These are phyloP conservation scores for Myotis findleyi DNA, from an alignment of 2,797 vertebrate species.

Conservation along the genomic window DNA sequence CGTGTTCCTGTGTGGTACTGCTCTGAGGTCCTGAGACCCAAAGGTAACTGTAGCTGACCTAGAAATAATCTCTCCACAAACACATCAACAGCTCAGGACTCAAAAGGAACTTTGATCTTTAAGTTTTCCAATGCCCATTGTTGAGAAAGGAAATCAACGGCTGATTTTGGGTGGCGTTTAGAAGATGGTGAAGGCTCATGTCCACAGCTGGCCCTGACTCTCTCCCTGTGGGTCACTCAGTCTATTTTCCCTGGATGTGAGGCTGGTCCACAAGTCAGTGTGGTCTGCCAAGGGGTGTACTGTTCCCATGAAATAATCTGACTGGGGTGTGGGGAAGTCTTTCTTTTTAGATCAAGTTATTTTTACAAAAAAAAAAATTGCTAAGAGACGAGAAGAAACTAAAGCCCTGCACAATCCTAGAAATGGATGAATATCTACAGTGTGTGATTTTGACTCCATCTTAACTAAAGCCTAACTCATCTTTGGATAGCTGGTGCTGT, in stretches of 20 bases:
- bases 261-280: not conserved
- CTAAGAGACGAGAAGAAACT: constrained; percentile 48
- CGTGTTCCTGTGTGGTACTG: not conserved
- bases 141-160: constrained; percentile 52
- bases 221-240: not conserved
- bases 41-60: constrained; percentile 32
- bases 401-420: not conserved
- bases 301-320: constrained; percentile 45
- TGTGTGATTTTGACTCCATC: not conserved
- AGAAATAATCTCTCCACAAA: constrained; percentile 42
- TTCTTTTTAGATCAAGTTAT: constrained; percentile 59
- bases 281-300: not conserved
- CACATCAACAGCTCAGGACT: constrained; percentile 1
- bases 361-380: constrained; percentile 46
- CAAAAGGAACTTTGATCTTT: constrained; percentile 50
- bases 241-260: constrained; percentile 9
- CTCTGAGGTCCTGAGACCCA: not conserved
- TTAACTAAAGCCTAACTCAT: constrained; percentile 27
- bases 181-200: constrained; percentile 23
- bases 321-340: constrained; percentile 36
- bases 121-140: constrained; percentile 34
- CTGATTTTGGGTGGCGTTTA: constrained; percentile 2
- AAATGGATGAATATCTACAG: constrained; percentile 26
- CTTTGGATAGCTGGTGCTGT: not conserved
- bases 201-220: not conserved